These are phyloP conservation scores for Lypha dubia DNA, from an alignment of 2,888 invertebrate species.

Conservation along the genomic window DNA sequence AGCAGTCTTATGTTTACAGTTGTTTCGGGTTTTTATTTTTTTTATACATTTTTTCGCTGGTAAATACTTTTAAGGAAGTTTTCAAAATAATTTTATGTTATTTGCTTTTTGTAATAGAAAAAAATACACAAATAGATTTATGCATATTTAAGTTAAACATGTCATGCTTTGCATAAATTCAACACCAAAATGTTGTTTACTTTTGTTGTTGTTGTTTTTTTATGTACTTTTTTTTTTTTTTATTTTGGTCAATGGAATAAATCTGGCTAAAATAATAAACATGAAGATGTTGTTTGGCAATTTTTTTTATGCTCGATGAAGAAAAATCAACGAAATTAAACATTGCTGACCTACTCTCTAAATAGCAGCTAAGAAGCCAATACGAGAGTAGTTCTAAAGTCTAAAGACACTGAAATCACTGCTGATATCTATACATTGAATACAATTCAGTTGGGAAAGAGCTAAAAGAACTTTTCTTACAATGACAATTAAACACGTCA, in stretches of 20 bases:
- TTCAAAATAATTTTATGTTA: background rate
- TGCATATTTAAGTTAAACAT: constrained; percentile 67
- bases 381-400: background rate
- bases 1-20: constrained; percentile 18
- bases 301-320: constrained; percentile 17
- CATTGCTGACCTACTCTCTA: constrained; percentile 62
- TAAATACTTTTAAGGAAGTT: constrained; percentile 19
- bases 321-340: background rate
- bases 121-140: constrained; percentile 61
- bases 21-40: constrained; percentile 9
- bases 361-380: background rate
- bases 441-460: background rate
- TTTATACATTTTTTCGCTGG: background rate
- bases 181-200: constrained; percentile 61
- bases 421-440: background rate
- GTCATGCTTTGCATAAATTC: constrained; percentile 71
- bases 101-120: background rate
- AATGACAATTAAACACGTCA: background rate
- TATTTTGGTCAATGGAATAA: constrained; percentile 28
- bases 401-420: background rate
- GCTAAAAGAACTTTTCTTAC: background rate
- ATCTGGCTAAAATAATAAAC: constrained; percentile 48
- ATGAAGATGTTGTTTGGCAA: constrained; percentile 55
- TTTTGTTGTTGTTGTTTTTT: background rate
- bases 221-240: background rate